Base-by-base conservation (phyloP, 2,797 vertebrate genomes). In the Micromesistius poutassou region DNA sequence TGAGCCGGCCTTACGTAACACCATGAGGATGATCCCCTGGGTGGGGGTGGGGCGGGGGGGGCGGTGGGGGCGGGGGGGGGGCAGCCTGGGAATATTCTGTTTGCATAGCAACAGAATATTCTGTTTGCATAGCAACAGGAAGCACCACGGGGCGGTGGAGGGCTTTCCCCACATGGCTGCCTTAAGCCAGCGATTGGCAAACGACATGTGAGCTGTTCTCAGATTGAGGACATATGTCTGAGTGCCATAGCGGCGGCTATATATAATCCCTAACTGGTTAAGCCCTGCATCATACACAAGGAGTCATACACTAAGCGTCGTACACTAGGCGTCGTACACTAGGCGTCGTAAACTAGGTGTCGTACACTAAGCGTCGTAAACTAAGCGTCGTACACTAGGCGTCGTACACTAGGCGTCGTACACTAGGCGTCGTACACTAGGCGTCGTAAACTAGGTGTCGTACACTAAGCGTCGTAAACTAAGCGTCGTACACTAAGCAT, bases 1-100 rank as follows among this genome's bases (percentile, higher is more conserved):
- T n/a, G n/a, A 50, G 46, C 46, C 22, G 55, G 55, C 55, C 55
- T 71, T 71, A 71, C 30, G 68, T 71, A 71, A 71, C 55, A 62
- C 55, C 6, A 8, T 62, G 55, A 62, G 55, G 55, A 62, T 62
- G 55, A 62, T 62, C 55, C 25, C 55, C 25, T 71, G 25, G 30
- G 68, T 28, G 4, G 13, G 25, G 66, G n/a, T 22, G 62, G 66
- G 8, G n/a, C 0, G 28, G 68, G 10, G 68, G 68, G 68, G 12
- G 68, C 28, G 68, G 10, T 13, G 68, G 10, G 28, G 68, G 68
- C 1, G 68, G 68, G 2, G 68, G 30, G 1, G 28, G 5, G 50
- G 22, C 50, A n/a, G 12, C 46, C 46, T 22, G 50, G 50, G 50
- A 8, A 62, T 50, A 8, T 62, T 62, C 50, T 62, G 50, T 62